Evolutionary conservation across 1,140 invertebrate species (phyloP), one percentile per base, ranked within the genome.

Genomic region (Trigoniulus corallinus): DNA sequence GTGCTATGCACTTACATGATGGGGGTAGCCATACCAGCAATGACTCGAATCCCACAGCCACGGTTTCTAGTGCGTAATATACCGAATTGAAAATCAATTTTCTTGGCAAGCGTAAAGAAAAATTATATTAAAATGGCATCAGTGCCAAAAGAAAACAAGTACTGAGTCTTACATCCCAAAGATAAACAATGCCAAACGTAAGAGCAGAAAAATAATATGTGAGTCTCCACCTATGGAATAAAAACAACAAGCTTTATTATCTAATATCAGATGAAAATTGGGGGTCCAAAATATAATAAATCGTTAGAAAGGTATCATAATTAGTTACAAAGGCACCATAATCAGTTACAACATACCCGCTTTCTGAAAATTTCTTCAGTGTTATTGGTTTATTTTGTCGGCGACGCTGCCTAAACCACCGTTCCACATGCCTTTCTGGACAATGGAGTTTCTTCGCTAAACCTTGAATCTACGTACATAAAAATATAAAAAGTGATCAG

Each of bases 1-100:
- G n/a, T n/a, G n/a, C n/a, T n/a, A n/a, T n/a, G n/a, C 50, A 49
- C 54, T 52, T 53, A 59, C 57, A 54, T 62, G 61, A 54, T 65
- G 58, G 2, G 72, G 74, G 59, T 71, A 74, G 48, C 79, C 78
- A 62, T 85, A 82, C 75, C 88, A 97, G 66, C 88, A 94, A 58
- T 86, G 63, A 43, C 84, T 85, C 44, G 94, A 88, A 61, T 94
- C 80, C 86, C 84, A 94, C 54, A 96, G 72, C 88, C 89, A 97
- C 13, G 80, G 74, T 70, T 96, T 96, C 68, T 71, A 27, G 13
- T 53, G 48, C 59, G 56, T 52, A 57, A 52, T 7, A 50, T 43
- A 21, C 21, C 22, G 13, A 41, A 23, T 24, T 24, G 24, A 22
- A 43, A 39, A 53, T 21, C 20, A 29, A 47, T 27, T 21, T 24